phyloP scores from a whole-genome alignment of 2,888 invertebrate species.

The Hirtodrosophila alboralis region DNA sequence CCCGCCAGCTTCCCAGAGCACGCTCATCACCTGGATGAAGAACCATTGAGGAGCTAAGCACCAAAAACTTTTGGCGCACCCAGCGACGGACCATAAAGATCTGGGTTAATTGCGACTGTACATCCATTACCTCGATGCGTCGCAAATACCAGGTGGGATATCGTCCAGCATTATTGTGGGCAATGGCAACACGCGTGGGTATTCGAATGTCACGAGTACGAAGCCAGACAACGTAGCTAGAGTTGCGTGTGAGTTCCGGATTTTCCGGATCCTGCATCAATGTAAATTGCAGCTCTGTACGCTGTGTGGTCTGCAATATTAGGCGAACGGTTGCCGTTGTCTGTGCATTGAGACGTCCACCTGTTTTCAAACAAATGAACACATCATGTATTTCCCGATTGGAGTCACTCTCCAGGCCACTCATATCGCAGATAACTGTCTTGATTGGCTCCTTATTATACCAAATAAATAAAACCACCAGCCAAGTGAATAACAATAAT shows the following conservation, averaged over 20 bases:
- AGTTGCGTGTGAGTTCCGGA: constrained; percentile 42
- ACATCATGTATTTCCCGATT: constrained; percentile 49
- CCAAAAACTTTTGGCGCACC: constrained; percentile 38
- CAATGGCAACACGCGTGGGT: constrained; percentile 45
- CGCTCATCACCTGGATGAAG: constrained; percentile 23
- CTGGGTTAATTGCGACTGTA: constrained; percentile 47
- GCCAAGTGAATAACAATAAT: neutral
- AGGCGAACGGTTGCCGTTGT: constrained; percentile 56
- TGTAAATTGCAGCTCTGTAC: constrained; percentile 24
- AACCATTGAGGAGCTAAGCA: constrained; percentile 34
- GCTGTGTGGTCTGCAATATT: constrained; percentile 33
- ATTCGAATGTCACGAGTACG: constrained; percentile 57
- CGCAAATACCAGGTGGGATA: constrained; percentile 61
- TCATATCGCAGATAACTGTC: constrained; percentile 45
- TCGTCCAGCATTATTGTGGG: constrained; percentile 57
- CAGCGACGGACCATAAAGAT: constrained; percentile 49
- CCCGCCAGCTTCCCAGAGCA: neutral
- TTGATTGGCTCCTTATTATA: constrained; percentile 17
- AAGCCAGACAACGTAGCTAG: constrained; percentile 46
- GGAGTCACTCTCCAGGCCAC: constrained; percentile 16
- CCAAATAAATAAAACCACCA: constrained; percentile 8
- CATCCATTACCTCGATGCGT: constrained; percentile 45
- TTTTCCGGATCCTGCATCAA: constrained; percentile 52
- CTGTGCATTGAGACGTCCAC: constrained; percentile 42
- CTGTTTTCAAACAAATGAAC: constrained; percentile 51